A percentile compares a stretch with the other conserved stretches of the same genome.
These are phyloP conservation scores for Cuniculus paca DNA, from an alignment of 2,797 vertebrate species.

Conservation along the genomic window DNA sequence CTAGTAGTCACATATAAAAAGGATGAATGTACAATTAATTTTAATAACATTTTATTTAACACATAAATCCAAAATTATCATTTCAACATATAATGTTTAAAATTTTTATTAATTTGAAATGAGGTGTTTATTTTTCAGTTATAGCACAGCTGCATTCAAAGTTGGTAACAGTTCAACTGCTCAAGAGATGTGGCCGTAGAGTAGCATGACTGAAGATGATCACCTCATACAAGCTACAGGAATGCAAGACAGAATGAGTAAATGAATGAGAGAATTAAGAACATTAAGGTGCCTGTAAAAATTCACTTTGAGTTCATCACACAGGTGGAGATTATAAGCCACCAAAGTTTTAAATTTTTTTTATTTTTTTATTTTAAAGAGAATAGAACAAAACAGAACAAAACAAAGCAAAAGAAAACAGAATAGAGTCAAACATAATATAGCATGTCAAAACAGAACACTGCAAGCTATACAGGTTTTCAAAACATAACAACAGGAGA, in stretches of 20 bases:
- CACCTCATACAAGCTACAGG: not conserved
- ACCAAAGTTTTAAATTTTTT: not conserved
- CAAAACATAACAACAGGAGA: too few species aligned
- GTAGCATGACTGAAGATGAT: not conserved
- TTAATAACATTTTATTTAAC: conserved; percentile 37
- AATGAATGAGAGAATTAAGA: not conserved
- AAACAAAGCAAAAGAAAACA: too few species aligned
- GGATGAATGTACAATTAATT: not conserved
- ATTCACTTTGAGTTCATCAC: not conserved
- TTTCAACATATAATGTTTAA: conserved; percentile 17
- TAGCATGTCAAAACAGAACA: too few species aligned
- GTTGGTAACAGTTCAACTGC: not conserved
- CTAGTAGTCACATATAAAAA: not conserved
- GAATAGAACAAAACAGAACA: too few species aligned
- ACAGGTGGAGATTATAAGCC: not conserved
- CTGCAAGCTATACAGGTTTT: too few species aligned
- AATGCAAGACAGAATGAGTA: not conserved
- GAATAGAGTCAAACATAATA: too few species aligned
- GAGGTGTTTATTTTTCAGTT: not conserved
- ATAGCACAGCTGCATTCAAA: not conserved
- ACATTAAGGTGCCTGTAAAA: not conserved
- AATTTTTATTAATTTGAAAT: conserved; percentile 14
- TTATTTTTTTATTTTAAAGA: too few species aligned
- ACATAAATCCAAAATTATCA: not conserved
- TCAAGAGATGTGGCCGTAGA: not conserved